Evolutionary conservation across 2,113 vertebrate species (phyloP), one percentile per base, ranked within the genome.

Genomic region (Psophia crepitans): DNA sequence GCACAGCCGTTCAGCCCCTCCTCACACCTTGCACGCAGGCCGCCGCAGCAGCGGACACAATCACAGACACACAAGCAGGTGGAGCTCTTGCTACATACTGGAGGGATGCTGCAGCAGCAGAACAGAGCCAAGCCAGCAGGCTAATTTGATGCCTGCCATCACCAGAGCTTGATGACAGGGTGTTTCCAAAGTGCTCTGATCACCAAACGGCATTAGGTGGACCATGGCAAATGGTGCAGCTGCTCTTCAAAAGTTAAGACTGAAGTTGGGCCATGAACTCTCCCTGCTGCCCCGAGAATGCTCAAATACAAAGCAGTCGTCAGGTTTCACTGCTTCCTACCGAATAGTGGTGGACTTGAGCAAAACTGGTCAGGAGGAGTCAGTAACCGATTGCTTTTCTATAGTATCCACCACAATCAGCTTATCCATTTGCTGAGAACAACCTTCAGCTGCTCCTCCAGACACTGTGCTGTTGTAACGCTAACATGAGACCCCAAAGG

Each of bases 61-160:
- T 74, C 30, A 65, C 89, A 90, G 75, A 28, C 58, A 74, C 70
- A 82, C 83, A 92, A 33, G 41, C 71, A 91, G 69, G 73, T 93
- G 93, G 94, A 96, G 89, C 93, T 96, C 80, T 87, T 93, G 94
- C 93, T 79, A 26, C 81, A 2, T 11, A 17, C 37, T 30, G 54
- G 28, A 78, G 28, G 10, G 74, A 70, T 8, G 5, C 54, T 61
- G 86, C 8, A 44, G 77, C 2, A 80, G 53, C 63, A 75, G 8
- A 43, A 46, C 11, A 78, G 22, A 75, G 53, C 48, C 35, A 58
- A 79, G 63, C 26, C 41, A 65, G 23, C 9, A 30, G 63, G 63
- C 49, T 35, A 10, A 76, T 37, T 3, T 43, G 51, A 69, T 46
- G 56, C 44, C 70, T 48, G 30, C 30, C 33, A 57, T 5, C 30